phyloP scores from a whole-genome alignment of 2,888 invertebrate species.

The Macaria liturata region DNA sequence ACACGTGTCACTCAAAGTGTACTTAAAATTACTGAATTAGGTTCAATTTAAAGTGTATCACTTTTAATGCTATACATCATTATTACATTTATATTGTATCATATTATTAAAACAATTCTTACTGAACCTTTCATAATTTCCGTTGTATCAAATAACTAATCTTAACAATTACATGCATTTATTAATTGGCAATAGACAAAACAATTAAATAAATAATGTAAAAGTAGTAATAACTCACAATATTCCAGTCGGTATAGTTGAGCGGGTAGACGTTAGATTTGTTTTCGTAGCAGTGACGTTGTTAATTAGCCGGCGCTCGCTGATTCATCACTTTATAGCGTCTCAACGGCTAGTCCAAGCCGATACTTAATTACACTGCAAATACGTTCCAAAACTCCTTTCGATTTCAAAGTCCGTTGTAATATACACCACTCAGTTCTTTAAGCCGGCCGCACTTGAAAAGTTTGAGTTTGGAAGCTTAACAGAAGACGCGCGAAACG shows the following conservation, averaged over 20 bases:
- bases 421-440: conserved; percentile 52
- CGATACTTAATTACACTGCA: conserved; percentile 69
- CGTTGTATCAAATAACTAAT: too few relatives aligned
- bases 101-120: too few relatives aligned
- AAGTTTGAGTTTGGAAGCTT: conserved; percentile 67
- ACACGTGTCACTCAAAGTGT: too few relatives aligned
- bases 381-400: conserved; percentile 49
- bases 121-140: too few relatives aligned
- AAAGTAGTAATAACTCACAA: too few relatives aligned
- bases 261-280: conserved; percentile 61
- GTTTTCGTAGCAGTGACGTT: conserved; percentile 75
- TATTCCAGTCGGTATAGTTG: conserved; percentile 33
- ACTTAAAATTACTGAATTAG: too few relatives aligned
- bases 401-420: conserved; percentile 45
- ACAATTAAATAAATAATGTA: too few relatives aligned
- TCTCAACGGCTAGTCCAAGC: conserved; percentile 71
- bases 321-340: conserved; percentile 82
- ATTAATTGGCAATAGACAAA: too few relatives aligned
- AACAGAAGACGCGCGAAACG: conserved; percentile 71
- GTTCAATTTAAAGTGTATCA: too few relatives aligned
- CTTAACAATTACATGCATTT: too few relatives aligned
- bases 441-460: conserved; percentile 57
- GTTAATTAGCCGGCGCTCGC: conserved; percentile 80
- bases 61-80: too few relatives aligned
- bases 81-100: too few relatives aligned